Base-by-base conservation (phyloP, 2,113 vertebrate genomes). In the Mormyrus iriodes region DNA sequence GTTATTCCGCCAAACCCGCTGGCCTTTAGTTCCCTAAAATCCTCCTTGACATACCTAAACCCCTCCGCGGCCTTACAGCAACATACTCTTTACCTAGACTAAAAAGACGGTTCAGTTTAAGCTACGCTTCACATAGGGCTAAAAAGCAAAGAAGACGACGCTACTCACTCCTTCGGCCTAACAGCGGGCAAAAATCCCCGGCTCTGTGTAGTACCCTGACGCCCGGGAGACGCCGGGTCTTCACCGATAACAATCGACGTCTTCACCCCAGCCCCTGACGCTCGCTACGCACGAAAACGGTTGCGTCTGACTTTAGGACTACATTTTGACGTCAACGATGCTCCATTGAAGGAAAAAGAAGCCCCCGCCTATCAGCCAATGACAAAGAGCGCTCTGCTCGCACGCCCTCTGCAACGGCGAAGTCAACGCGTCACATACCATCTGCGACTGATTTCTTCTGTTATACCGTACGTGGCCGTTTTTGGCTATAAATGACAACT, bases 121-220 rank as follows among this genome's bases (percentile, higher is more conserved):
- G 86, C 55, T 24, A 55, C 35, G 65, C 39, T 46, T 39, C 4
- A 79, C 17, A 79, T 35, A 42, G 31, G 73, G 35, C 4, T 69
- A 10, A 76, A 76, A 39, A 76, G 69, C 15, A 76, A 15, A 79
- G 73, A 79, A 35, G 73, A 79, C 73, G 73, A 79, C 35, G 15
- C 73, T 79, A 79, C 73, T 79, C 73, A 79, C 73, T 79, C 35
- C 35, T 8, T 46, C n/a, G 88, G 88, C 88, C 88, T 89, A 31
- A 12, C 3, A 46, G 24, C 44, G 53, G 19, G 35, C 52, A 31
- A 21, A 17, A 85, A 85, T 58, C 88, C 76, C 53, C 76, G 76
- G 35, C n/a, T 52, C 85, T 39, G 52, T 48, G 88, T 89, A 27
- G 15, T 12, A 79, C 76, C 52, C 35, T 17, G 39, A 84, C 88